These are phyloP conservation scores for Brassicogethes aeneus DNA, from an alignment of 2,888 invertebrate genomes.

Conservation along the genomic window DNA sequence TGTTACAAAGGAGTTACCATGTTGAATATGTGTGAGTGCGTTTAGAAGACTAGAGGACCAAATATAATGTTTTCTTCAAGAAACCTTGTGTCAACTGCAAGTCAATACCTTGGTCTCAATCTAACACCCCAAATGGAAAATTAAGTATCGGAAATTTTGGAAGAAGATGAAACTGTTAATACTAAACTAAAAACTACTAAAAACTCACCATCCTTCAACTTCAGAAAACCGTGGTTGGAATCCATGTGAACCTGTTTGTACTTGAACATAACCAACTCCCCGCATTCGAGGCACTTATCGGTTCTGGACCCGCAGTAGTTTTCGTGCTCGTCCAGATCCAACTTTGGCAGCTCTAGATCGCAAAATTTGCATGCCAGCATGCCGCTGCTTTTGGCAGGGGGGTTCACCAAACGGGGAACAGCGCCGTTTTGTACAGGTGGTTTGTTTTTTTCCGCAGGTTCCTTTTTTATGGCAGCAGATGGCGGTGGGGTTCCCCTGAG, in stretches of 20 bases:
- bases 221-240: conserved; percentile 56
- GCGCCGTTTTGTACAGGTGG: conserved; percentile 1
- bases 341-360: conserved; percentile 53
- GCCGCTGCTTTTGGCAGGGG: conserved; percentile 11
- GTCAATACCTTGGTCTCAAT: no score
- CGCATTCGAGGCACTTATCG: conserved; percentile 58
- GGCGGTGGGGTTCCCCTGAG: not conserved
- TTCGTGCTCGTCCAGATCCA: conserved; percentile 53
- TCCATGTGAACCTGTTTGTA: conserved; percentile 55
- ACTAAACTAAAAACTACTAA: no score
- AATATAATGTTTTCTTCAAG: no score
- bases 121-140: no score
- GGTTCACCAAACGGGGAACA: not conserved
- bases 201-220: conserved; percentile 49
- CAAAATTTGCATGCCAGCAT: conserved; percentile 56
- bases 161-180: no score
- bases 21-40: no score
- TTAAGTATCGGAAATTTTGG: no score
- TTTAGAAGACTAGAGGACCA: no score
- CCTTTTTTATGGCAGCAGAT: not conserved
- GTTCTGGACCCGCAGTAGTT: conserved; percentile 65
- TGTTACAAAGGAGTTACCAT: no score
- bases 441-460: conserved; percentile 3
- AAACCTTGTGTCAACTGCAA: no score
- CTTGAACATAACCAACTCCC: conserved; percentile 60